Percentiles rank a stretch among this genome's conserved stretches.
These are phyloP conservation scores for Melangyna quadrimaculata DNA, from an alignment of 2,888 invertebrate species.

Conservation along the genomic window DNA sequence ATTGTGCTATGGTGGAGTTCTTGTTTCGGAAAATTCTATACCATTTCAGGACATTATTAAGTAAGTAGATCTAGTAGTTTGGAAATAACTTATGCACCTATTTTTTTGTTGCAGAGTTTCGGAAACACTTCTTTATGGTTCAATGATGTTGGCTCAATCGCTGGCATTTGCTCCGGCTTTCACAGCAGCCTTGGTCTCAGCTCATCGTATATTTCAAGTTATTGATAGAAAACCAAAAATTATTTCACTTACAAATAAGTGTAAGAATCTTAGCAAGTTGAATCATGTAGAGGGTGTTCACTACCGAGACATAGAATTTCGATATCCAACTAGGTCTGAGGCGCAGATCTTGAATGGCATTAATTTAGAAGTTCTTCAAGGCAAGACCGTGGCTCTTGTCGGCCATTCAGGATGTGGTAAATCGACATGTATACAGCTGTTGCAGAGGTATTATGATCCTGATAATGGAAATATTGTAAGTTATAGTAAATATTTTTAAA, in stretches of 20 bases:
- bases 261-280: conserved; percentile 77
- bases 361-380: conserved; percentile 85
- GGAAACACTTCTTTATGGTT: conserved; percentile 89
- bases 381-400: conserved; percentile 88
- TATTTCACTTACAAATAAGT: conserved; percentile 80
- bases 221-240: conserved; percentile 84
- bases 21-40: conserved; percentile 85
- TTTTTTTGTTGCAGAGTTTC: conserved; percentile 83
- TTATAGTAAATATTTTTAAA: not conserved
- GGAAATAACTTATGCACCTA: not conserved
- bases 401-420: conserved; percentile 91
- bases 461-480: conserved; percentile 85
- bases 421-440: conserved; percentile 89
- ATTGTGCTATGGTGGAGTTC: conserved; percentile 87
- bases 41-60: conserved; percentile 87
- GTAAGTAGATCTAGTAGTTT: conserved; percentile 80
- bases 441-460: conserved; percentile 91
- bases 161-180: conserved; percentile 90
- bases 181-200: conserved; percentile 87
- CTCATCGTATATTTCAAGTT: conserved; percentile 86
- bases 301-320: conserved; percentile 87
- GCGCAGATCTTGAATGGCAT: conserved; percentile 88
- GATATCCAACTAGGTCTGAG: conserved; percentile 91
- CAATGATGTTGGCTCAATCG: conserved; percentile 91
- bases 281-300: conserved; percentile 80